These are phyloP conservation scores for Falco berigora DNA, from an alignment of 2,797 vertebrate genomes.

Conservation along the genomic window DNA sequence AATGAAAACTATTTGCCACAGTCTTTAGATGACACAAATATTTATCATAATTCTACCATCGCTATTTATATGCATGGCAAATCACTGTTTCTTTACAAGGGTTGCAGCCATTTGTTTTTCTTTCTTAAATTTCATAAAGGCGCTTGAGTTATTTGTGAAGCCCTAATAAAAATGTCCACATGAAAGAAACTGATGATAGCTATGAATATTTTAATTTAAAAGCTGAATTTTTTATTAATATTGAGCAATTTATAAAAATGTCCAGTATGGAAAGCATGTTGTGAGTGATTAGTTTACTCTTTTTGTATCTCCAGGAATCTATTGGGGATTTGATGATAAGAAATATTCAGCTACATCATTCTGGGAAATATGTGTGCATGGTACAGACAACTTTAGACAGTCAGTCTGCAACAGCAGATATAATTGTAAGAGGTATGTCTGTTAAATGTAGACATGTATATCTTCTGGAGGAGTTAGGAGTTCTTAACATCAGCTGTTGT, in stretches of 20 bases:
- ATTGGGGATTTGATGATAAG: slow-evolving; percentile 88
- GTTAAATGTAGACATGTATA: not conserved
- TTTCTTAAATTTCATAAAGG: slow-evolving; percentile 42
- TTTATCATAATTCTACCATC: not conserved
- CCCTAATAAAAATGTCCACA: slow-evolving; percentile 38
- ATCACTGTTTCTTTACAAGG: slow-evolving; percentile 8
- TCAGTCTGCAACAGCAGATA: slow-evolving; percentile 78
- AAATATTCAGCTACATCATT: slow-evolving; percentile 86
- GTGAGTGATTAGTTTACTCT: slow-evolving; percentile 31
- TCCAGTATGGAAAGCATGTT: not conserved
- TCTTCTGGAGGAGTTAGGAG: not conserved
- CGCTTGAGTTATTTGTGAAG: slow-evolving; percentile 33
- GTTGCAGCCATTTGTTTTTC: slow-evolving; percentile 34
- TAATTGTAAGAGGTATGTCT: slow-evolving; percentile 84
- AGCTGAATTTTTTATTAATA: slow-evolving; percentile 42
- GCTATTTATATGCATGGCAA: not conserved
- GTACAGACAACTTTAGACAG: slow-evolving; percentile 83
- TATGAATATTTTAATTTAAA: slow-evolving; percentile 56
- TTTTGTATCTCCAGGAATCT: slow-evolving; percentile 75
- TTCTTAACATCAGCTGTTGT: not conserved
- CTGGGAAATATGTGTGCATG: slow-evolving; percentile 84
- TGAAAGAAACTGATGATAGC: slow-evolving; percentile 40
- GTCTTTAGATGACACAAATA: not conserved
- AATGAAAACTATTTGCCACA: not conserved
- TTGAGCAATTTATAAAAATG: slow-evolving; percentile 48